Conservation (phyloP, 2,113 vertebrate species). For the Carassius gibelio region DNA sequence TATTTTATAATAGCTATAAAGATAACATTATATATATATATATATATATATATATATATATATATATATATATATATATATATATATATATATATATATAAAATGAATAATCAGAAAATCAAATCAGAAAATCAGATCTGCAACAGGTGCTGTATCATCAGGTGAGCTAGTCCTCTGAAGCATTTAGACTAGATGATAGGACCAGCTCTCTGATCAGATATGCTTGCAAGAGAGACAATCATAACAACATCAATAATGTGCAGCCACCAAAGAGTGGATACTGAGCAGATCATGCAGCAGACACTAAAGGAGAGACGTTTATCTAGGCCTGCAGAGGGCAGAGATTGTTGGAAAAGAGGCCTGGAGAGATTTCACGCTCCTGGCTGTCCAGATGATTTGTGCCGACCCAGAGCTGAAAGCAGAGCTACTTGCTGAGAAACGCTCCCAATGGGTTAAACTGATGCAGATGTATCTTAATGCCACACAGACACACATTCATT, state of each 20-base stretch:
- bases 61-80: too few species aligned
- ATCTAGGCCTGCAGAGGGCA: constrained; percentile 30
- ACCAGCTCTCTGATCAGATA: constrained; percentile 8
- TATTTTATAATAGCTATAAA: too few species aligned
- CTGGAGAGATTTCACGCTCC: constrained; percentile 93
- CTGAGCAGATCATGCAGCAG: constrained; percentile 1
- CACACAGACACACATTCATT: constrained; percentile 68
- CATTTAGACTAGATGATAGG: neutral
- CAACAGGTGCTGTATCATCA: neutral
- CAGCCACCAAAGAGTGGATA: constrained; percentile 32
- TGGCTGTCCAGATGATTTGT: constrained; percentile 91
- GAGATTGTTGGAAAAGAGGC: constrained; percentile 67
- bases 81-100: too few species aligned
- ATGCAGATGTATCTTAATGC: constrained; percentile 77
- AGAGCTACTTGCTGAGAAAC: constrained; percentile 86
- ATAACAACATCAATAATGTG: constrained; percentile 2
- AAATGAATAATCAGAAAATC: too few species aligned
- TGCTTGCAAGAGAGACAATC: neutral
- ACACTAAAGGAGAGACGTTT: neutral
- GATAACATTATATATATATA: too few species aligned
- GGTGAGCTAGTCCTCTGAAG: neutral
- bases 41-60: too few species aligned
- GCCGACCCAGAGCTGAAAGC: constrained; percentile 74
- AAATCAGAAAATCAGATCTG: too few species aligned
- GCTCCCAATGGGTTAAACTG: constrained; percentile 79